phyloP scores from a whole-genome alignment of 2,888 invertebrate genomes.

The Merodon equestris region DNA sequence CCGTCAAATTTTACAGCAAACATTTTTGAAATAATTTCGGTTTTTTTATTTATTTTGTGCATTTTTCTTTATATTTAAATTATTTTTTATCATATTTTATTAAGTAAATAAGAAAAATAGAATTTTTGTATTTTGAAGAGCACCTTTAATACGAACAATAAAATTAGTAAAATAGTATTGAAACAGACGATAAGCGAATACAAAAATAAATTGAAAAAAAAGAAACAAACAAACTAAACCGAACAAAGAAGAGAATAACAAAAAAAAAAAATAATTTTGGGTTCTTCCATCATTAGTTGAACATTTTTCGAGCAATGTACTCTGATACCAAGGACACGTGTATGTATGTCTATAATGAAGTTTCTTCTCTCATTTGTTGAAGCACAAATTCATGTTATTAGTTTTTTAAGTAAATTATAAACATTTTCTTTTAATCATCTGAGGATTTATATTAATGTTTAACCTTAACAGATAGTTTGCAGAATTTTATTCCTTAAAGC shows the following conservation, averaged over 20 bases:
- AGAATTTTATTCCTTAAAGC: too few relatives aligned
- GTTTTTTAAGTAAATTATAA: constrained; percentile 12
- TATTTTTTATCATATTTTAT: constrained; percentile 30
- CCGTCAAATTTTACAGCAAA: constrained; percentile 56
- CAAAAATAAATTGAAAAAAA: constrained; percentile 59
- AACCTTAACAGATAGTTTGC: too few relatives aligned
- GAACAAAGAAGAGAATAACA: constrained; percentile 52
- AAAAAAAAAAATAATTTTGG: constrained; percentile 19
- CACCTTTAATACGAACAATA: constrained; percentile 73
- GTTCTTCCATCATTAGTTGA: constrained; percentile 15
- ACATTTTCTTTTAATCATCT: too few relatives aligned
- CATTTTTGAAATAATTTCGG: not conserved
- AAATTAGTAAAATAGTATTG: constrained; percentile 69
- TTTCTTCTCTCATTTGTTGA: not conserved
- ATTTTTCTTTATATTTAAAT: constrained; percentile 19
- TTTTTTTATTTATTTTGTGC: constrained; percentile 7
- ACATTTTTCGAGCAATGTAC: not conserved
- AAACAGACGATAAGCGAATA: constrained; percentile 61
- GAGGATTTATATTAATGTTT: too few relatives aligned
- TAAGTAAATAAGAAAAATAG: constrained; percentile 59
- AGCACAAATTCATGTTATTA: constrained; percentile 20
- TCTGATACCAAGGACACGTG: not conserved
- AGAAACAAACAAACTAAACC: constrained; percentile 48
- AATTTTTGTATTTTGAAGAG: constrained; percentile 71
- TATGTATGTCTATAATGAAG: not conserved